These are phyloP conservation scores for Gymnarchus niloticus DNA, from an alignment of 2,113 vertebrate genomes.

Conservation along the genomic window DNA sequence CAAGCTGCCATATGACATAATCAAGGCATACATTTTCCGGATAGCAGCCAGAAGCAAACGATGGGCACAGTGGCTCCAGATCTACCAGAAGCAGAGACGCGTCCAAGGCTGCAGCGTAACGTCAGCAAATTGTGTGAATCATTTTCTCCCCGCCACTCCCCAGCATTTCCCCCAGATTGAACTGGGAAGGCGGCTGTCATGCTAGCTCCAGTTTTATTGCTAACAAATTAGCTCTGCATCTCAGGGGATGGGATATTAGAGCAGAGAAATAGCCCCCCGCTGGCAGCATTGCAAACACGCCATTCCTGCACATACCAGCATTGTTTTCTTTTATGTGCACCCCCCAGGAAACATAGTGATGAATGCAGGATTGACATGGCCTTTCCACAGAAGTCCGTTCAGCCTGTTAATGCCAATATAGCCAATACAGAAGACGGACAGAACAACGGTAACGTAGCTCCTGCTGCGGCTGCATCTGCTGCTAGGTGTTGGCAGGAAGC, in stretches of 20 bases:
- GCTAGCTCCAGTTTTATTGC: slow-evolving; percentile 13
- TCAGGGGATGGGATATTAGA: not conserved
- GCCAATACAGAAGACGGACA: not conserved
- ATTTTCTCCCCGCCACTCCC: not conserved
- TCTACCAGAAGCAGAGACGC: not conserved
- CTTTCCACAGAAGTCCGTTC: not conserved
- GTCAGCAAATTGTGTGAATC: slow-evolving; percentile 28
- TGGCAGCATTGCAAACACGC: too few relatives aligned
- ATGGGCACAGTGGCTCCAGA: not conserved
- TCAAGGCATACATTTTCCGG: not conserved
- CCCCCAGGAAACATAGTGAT: not conserved
- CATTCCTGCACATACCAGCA: not conserved
- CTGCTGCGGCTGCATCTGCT: not conserved
- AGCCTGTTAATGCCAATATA: not conserved
- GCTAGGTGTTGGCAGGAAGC: not conserved
- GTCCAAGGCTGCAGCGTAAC: not conserved
- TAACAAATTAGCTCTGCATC: slow-evolving; percentile 12
- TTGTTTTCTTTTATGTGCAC: not conserved
- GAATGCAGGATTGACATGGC: not conserved
- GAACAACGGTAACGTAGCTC: not conserved
- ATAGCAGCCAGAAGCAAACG: not conserved
- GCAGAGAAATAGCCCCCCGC: not conserved
- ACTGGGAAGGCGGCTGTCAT: not conserved
- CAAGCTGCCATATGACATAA: not conserved
- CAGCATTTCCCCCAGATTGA: not conserved